Evolutionary conservation across 1,140 invertebrate species (phyloP).

Genomic region (Caenorhabditis inopinata): DNA sequence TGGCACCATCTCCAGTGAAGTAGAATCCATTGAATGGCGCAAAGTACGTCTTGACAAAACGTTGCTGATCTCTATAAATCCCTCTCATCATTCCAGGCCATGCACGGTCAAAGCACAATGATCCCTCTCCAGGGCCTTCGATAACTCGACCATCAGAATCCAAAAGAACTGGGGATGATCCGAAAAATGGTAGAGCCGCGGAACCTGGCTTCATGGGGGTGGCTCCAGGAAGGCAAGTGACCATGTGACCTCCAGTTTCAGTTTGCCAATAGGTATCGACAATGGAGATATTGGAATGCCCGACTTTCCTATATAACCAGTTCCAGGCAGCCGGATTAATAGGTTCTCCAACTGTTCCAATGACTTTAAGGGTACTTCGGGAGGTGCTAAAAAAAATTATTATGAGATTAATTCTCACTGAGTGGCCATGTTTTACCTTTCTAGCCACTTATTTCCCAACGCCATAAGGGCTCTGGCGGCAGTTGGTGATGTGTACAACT

Average conservation of each 20-base stretch:
- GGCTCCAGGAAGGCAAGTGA: conserved; percentile 88
- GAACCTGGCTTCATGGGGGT: conserved; percentile 94
- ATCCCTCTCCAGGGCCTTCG: conserved; percentile 53
- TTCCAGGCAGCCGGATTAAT: conserved; percentile 97
- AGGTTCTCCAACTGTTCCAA: conserved; percentile 93
- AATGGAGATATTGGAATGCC: conserved; percentile 74
- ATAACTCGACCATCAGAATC: conserved; percentile 77
- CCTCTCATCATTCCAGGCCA: conserved; percentile 98
- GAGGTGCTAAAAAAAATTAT: conserved; percentile 16
- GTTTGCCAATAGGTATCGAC: conserved; percentile 99
- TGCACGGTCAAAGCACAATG: conserved; percentile 77
- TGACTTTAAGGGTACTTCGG: conserved; percentile 67
- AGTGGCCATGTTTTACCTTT: conserved; percentile 66
- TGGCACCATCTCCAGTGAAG: conserved; percentile 91
- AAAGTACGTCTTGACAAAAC: conserved; percentile 90
- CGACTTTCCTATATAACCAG: conserved; percentile 89
- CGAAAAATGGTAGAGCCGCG: conserved; percentile 92
- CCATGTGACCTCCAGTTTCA: conserved; percentile 84
- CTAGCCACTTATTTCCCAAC: conserved; percentile 72
- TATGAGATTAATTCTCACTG: too few relatives aligned
- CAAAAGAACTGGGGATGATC: conserved; percentile 82
- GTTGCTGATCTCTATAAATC: conserved; percentile 81
- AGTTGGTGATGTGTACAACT: conserved; percentile 97
- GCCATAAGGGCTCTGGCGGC: conserved; percentile 95
- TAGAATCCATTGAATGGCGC: conserved; percentile 86